phyloP scores from a whole-genome alignment of 1,140 invertebrate genomes.

The Leptoteleia sp. region DNA sequence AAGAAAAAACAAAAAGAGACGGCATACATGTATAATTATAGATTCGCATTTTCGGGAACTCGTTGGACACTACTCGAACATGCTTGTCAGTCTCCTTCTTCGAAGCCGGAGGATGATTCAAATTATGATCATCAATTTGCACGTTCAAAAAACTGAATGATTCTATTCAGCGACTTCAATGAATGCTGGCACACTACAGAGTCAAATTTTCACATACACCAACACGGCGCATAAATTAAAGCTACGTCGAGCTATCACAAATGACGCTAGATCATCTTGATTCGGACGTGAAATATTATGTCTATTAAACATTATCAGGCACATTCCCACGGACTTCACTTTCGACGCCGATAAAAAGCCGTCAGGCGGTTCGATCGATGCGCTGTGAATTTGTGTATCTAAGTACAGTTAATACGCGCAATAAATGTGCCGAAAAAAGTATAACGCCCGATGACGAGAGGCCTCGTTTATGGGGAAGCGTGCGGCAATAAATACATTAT shows the following conservation, averaged over 20 bases:
- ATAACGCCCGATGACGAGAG: slow-evolving; percentile 17
- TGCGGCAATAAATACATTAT: slow-evolving; percentile 61
- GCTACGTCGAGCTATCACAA: slow-evolving; percentile 11
- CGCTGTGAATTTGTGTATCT: slow-evolving; percentile 11
- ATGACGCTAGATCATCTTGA: slow-evolving; percentile 26
- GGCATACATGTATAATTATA: slow-evolving; percentile 76
- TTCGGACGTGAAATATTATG: slow-evolving; percentile 27
- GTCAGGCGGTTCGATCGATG: slow-evolving; percentile 8
- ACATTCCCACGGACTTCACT: slow-evolving; percentile 43
- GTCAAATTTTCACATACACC: slow-evolving; percentile 8
- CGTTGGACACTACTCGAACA: slow-evolving; percentile 65
- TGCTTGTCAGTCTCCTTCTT: slow-evolving; percentile 67
- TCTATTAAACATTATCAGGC: slow-evolving; percentile 25
- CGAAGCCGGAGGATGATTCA: slow-evolving; percentile 57
- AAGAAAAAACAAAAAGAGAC: slow-evolving; percentile 67
- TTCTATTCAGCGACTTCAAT: slow-evolving; percentile 51
- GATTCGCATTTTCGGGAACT: slow-evolving; percentile 76
- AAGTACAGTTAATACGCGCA: slow-evolving; percentile 19
- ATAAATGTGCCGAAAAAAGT: slow-evolving; percentile 38
- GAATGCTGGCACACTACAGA: slow-evolving; percentile 25
- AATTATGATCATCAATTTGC: slow-evolving; percentile 64
- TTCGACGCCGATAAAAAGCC: slow-evolving; percentile 10
- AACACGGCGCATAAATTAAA: slow-evolving; percentile 26
- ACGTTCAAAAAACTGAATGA: slow-evolving; percentile 51
- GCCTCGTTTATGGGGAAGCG: slow-evolving; percentile 36